Evolutionary conservation across 2,888 invertebrate genomes (phyloP).

Genomic region (Panopea generosa): DNA sequence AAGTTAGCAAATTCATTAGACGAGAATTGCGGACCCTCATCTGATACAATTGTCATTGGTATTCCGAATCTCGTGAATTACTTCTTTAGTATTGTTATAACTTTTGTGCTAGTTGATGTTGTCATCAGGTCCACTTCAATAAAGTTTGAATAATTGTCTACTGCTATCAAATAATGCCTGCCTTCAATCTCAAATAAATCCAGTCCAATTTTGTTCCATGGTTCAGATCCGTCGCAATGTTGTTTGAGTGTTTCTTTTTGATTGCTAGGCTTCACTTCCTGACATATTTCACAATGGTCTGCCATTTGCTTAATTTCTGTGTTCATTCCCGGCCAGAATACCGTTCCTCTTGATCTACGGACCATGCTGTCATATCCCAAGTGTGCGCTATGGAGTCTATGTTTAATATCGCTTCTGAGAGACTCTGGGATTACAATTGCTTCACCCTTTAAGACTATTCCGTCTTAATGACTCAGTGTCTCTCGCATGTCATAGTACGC

Average conservation of each 20-base stretch:
- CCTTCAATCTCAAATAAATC: constrained; percentile 39
- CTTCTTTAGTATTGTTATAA: constrained; percentile 36
- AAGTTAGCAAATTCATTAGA: constrained; percentile 21
- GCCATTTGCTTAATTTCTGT: constrained; percentile 12
- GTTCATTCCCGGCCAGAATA: constrained; percentile 26
- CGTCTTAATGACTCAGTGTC: constrained; percentile 19
- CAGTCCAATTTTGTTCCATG: constrained; percentile 37
- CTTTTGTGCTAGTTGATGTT: constrained; percentile 21
- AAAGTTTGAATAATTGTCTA: constrained; percentile 48
- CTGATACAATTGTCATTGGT: constrained; percentile 36
- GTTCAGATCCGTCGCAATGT: constrained; percentile 23
- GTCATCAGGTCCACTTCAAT: constrained; percentile 27
- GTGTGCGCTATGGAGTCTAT: constrained; percentile 24
- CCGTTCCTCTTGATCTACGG: constrained; percentile 8
- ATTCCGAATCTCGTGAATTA: constrained; percentile 55
- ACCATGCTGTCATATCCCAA: constrained; percentile 5
- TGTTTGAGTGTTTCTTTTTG: constrained; percentile 4
- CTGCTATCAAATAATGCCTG: constrained; percentile 38
- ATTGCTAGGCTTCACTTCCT: neutral
- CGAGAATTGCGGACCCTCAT: constrained; percentile 52
- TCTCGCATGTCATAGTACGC: constrained; percentile 33
- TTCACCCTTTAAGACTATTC: constrained; percentile 24
- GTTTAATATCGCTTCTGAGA: constrained; percentile 20
- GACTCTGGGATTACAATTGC: constrained; percentile 20
- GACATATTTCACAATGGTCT: neutral